These are phyloP conservation scores for Entomyzon cyanotis DNA, from an alignment of 2,113 vertebrate species.

Conservation along the genomic window DNA sequence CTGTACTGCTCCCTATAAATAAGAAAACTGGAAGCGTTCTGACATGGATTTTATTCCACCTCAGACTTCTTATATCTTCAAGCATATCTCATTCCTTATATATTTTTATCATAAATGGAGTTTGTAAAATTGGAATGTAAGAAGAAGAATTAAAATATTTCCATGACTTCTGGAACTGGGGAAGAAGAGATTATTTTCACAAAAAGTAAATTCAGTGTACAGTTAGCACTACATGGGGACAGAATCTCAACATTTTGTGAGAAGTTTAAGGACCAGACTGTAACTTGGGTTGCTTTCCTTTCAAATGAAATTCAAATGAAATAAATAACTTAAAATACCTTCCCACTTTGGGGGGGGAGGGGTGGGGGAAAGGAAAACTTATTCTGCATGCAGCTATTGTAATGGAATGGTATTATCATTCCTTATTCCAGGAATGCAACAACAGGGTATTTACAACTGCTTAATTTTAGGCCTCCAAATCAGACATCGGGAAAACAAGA, in stretches of 20 bases:
- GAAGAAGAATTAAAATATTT: background rate
- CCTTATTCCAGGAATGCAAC: background rate
- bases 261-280: background rate
- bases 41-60: background rate
- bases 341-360: fast-evolving
- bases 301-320: background rate
- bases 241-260: background rate
- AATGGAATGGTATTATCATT: background rate
- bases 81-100: background rate
- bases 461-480: background rate
- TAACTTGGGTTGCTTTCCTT: background rate
- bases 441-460: background rate
- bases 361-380: background rate
- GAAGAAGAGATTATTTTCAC: background rate
- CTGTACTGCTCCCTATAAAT: background rate
- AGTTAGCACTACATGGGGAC: background rate
- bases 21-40: background rate
- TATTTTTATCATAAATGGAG: background rate
- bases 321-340: background rate
- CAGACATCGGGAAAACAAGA: background rate
- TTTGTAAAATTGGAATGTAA: background rate
- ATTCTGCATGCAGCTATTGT: background rate
- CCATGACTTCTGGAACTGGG: background rate
- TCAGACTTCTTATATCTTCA: background rate
- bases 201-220: background rate